Conservation (phyloP, 2,113 vertebrate species). For the Oncorhynchus masou region DNA sequence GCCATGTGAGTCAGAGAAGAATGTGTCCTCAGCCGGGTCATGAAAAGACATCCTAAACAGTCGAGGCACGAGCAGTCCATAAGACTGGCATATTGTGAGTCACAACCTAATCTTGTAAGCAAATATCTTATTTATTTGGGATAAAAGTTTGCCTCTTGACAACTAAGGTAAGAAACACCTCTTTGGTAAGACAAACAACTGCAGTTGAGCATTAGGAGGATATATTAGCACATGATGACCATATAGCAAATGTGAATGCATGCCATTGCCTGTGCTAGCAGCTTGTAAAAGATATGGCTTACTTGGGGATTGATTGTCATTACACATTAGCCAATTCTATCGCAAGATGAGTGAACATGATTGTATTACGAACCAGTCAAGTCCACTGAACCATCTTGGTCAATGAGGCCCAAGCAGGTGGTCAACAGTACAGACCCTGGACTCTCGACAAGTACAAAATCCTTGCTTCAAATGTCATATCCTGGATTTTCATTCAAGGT, state of each 20-base stretch:
- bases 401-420: conserved; percentile 2
- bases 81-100: conserved; percentile 20
- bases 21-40: conserved; percentile 19
- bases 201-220: conserved; percentile 2
- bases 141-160: conserved; percentile 47
- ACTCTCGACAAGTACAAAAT: neutral
- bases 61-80: too few relatives aligned
- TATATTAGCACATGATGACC: conserved; percentile 57
- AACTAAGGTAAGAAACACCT: conserved; percentile 46
- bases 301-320: neutral
- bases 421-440: neutral
- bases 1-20: conserved; percentile 2
- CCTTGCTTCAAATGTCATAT: neutral
- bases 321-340: neutral
- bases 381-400: neutral
- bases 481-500: conserved; percentile 48
- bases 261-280: conserved; percentile 33
- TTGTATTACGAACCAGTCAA: too few relatives aligned
- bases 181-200: conserved; percentile 1
- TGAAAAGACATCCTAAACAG: conserved; percentile 20
- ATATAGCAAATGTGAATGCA: conserved; percentile 35
- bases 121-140: conserved; percentile 36
- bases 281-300: neutral
- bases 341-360: neutral
- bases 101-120: conserved; percentile 17